These are phyloP conservation scores for Myzus persicae DNA, from an alignment of 1,140 invertebrate genomes.

Conservation along the genomic window DNA sequence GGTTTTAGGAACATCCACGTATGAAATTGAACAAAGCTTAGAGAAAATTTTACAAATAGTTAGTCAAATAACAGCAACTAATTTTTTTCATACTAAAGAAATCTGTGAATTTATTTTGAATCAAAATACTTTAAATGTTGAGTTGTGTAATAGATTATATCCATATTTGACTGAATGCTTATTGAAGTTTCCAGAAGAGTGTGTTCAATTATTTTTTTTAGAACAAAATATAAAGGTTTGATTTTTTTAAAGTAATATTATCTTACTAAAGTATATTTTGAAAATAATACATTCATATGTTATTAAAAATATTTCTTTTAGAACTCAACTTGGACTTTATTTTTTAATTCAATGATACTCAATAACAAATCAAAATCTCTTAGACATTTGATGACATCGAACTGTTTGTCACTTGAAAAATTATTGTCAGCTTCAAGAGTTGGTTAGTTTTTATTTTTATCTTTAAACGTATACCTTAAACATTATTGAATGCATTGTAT, in stretches of 20 bases:
- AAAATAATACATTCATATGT: background rate
- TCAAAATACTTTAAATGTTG: background rate
- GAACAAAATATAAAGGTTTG: slow-evolving; percentile 40
- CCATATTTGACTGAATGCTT: slow-evolving; percentile 25
- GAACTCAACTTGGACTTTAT: slow-evolving; percentile 28
- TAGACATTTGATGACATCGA: background rate
- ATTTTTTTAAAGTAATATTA: background rate
- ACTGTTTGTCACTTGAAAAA: background rate
- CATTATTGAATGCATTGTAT: background rate
- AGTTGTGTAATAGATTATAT: background rate
- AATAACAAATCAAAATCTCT: background rate
- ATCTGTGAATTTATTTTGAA: slow-evolving; percentile 49
- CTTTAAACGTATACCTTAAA: background rate
- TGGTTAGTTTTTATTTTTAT: slow-evolving; percentile 16
- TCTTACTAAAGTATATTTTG: background rate
- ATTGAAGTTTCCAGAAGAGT: slow-evolving; percentile 15
- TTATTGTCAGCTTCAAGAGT: background rate
- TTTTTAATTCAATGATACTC: slow-evolving; percentile 39
- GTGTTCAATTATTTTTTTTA: slow-evolving; percentile 29
- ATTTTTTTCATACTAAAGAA: slow-evolving; percentile 26
- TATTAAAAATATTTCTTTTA: background rate
- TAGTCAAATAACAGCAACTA: background rate
- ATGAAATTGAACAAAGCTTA: slow-evolving; percentile 4
- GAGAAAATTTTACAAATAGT: slow-evolving; percentile 33
- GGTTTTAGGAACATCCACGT: background rate